These are phyloP conservation scores for Carlito syrichta DNA, from an alignment of 2,113 vertebrate species.

Conservation along the genomic window DNA sequence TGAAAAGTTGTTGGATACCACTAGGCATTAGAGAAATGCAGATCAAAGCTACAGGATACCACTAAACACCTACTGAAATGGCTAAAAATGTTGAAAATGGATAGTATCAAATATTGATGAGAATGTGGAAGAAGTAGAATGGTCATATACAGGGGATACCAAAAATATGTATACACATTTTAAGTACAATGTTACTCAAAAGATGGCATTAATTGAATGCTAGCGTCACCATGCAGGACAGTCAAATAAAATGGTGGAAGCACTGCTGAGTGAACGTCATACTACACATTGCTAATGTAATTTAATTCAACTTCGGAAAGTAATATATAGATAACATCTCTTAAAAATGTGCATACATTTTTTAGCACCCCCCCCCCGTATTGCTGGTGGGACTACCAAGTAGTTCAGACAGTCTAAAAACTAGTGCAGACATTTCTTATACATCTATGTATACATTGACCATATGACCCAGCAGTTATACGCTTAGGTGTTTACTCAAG, in stretches of 20 bases:
- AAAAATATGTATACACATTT: too few species aligned
- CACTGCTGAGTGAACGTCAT: too few species aligned
- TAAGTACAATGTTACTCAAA: too few species aligned
- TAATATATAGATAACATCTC: too few species aligned
- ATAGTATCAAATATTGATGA: neutral
- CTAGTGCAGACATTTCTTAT: neutral
- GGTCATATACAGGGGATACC: too few species aligned
- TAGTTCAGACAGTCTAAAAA: neutral
- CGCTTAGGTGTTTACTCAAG: neutral
- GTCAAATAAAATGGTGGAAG: too few species aligned
- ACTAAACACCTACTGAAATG: neutral
- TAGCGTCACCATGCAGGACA: too few species aligned
- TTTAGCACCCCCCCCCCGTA: too few species aligned
- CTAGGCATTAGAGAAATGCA: neutral
- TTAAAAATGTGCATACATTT: too few species aligned
- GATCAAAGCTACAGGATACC: neutral
- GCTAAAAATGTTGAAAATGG: neutral
- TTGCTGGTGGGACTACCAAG: neutral
- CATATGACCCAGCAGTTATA: neutral
- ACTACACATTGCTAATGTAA: too few species aligned
- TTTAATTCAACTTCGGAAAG: too few species aligned
- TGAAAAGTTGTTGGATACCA: neutral
- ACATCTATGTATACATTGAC: neutral
- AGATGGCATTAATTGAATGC: too few species aligned
- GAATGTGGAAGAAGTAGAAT: neutral